A percentile compares a stretch with the other conserved stretches of the same genome.
Evolutionary conservation across 2,797 vertebrate genomes (phyloP).

Genomic region (Neosilurus hyrtlii): DNA sequence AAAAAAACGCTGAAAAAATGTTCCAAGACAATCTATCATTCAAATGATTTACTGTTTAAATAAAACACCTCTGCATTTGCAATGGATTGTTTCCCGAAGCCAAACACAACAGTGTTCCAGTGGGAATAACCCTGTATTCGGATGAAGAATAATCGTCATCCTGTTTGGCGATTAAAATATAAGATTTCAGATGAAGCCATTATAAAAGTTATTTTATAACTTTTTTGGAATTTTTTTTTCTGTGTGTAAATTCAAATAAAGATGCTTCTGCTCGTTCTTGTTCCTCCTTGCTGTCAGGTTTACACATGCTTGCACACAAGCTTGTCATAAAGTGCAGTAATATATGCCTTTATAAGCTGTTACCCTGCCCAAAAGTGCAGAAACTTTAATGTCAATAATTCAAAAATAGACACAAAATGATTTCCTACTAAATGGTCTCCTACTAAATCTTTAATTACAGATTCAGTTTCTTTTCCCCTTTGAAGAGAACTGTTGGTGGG

Average conservation of each 20-base stretch:
- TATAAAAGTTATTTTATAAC: neutral
- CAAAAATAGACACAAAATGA: conserved; percentile 66
- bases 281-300: conserved; percentile 5
- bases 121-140: conserved; percentile 47
- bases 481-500: conserved; percentile 74
- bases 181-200: neutral
- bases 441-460: conserved; percentile 77
- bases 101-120: conserved; percentile 38
- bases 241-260: neutral
- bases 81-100: conserved; percentile 34
- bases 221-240: neutral
- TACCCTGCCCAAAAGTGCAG: conserved; percentile 56
- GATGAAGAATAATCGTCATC: conserved; percentile 26
- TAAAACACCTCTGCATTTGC: conserved; percentile 36
- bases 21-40: conserved; percentile 44
- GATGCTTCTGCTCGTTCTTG: neutral
- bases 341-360: conserved; percentile 45
- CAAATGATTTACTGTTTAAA: conserved; percentile 28
- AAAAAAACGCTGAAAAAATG: conserved; percentile 45
- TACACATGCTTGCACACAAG: conserved; percentile 24
- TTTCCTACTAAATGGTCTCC: conserved; percentile 58
- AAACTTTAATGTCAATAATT: conserved; percentile 67
- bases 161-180: conserved; percentile 29
- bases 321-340: conserved; percentile 52
- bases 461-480: conserved; percentile 65